phyloP scores from a whole-genome alignment of 2,888 invertebrate species.

The Tricholauxania praeusta region DNA sequence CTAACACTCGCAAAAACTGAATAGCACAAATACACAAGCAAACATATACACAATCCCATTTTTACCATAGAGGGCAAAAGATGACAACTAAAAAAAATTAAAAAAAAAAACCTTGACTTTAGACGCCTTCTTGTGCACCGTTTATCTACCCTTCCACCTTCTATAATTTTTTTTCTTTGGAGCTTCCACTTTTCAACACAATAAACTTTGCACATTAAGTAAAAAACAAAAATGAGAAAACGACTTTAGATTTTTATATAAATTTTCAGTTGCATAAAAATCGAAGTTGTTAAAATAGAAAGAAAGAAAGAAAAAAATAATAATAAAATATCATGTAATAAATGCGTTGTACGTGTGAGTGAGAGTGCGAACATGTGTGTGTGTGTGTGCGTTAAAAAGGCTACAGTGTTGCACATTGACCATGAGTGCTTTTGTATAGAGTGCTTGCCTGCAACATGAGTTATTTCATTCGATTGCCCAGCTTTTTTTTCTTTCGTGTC shows the following conservation, averaged over 20 bases:
- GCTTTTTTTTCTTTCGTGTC: too few relatives aligned
- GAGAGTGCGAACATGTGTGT: background rate
- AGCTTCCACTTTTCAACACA: background rate
- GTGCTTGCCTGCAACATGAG: background rate
- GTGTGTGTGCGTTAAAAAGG: background rate
- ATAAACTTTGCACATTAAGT: slow-evolving; percentile 20
- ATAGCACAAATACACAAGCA: slow-evolving; percentile 1
- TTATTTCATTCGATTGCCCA: too few relatives aligned
- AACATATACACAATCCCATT: slow-evolving; percentile 16
- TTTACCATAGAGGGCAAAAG: background rate
- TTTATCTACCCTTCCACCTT: background rate
- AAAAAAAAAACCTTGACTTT: background rate
- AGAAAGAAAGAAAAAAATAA: background rate
- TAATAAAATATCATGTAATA: slow-evolving; percentile 1
- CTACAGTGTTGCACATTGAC: background rate
- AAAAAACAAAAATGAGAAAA: slow-evolving; percentile 7
- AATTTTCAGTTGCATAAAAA: slow-evolving; percentile 9
- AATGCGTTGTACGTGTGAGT: slow-evolving; percentile 3
- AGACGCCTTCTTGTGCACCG: background rate
- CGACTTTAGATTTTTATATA: slow-evolving; percentile 6
- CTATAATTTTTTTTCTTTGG: background rate
- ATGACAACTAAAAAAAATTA: background rate
- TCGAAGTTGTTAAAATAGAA: background rate
- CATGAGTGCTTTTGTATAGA: background rate
- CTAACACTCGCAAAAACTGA: slow-evolving; percentile 6